Evolutionary conservation across 2,797 vertebrate species (phyloP).

Genomic region (Sebastolobus alascanus): DNA sequence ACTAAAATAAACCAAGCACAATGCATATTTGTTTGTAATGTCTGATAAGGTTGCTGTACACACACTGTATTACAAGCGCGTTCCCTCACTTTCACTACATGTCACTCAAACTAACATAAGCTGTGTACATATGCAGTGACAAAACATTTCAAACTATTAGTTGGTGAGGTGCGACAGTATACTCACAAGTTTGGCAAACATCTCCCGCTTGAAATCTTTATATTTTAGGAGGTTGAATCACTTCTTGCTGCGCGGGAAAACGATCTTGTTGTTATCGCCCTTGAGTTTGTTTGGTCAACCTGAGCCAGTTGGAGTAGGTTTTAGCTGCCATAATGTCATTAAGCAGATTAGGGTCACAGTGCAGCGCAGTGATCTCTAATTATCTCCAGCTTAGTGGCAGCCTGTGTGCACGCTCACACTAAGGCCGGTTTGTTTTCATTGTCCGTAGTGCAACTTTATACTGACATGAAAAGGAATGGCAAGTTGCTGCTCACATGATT

Average conservation of each 20-base stretch:
- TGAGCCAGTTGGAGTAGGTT: constrained; percentile 49
- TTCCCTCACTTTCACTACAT: constrained; percentile 5
- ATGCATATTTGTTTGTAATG: background rate
- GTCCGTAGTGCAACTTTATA: background rate
- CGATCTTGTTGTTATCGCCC: background rate
- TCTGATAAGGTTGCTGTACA: background rate
- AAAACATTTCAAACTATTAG: background rate
- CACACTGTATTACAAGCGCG: background rate
- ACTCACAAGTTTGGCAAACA: constrained; percentile 75
- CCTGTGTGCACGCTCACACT: constrained; percentile 21
- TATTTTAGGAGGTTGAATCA: constrained; percentile 68
- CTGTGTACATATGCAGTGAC: background rate
- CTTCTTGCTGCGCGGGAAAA: constrained; percentile 15
- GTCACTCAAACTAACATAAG: background rate
- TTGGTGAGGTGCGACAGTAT: background rate
- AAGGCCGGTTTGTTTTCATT: constrained; percentile 17
- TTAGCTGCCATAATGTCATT: constrained; percentile 82
- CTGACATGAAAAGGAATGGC: background rate
- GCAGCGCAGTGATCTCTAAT: constrained; percentile 71
- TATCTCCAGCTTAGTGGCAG: constrained; percentile 52
- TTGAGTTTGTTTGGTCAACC: constrained; percentile 15
- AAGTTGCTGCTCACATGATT: background rate
- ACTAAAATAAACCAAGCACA: too few relatives aligned
- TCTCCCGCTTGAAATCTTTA: constrained; percentile 65
- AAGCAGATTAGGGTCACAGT: constrained; percentile 85